Conservation (phyloP, 2,797 vertebrate species). For the Nyctalus aviator region DNA sequence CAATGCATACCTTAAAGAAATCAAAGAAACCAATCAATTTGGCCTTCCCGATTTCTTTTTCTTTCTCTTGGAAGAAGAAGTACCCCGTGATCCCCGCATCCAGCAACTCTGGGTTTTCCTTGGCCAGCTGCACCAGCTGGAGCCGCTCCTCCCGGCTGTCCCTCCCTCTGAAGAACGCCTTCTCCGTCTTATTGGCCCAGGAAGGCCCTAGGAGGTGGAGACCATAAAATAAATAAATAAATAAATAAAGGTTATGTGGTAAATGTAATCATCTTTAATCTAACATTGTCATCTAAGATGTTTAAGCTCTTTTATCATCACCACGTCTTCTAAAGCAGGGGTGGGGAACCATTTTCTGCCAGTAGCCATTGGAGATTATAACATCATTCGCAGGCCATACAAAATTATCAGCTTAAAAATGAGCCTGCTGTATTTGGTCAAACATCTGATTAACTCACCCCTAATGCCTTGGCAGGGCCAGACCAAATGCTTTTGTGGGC, state of each 20-base stretch:
- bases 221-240: conserved; percentile 32
- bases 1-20: conserved; percentile 94
- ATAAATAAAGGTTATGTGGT: not conserved
- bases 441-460: no score
- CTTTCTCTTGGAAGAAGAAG: conserved; percentile 96
- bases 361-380: no score
- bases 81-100: conserved; percentile 97
- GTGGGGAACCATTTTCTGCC: no score
- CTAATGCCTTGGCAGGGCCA: no score
- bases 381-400: no score
- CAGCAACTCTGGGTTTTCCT: conserved; percentile 91
- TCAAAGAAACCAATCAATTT: conserved; percentile 95
- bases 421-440: no score
- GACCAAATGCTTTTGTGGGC: no score
- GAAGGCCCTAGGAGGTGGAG: conserved; percentile 88
- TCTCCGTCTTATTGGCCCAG: conserved; percentile 94
- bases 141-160: conserved; percentile 96
- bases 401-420: no score
- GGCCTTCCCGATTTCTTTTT: conserved; percentile 93
- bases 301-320: conserved; percentile 16
- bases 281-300: not conserved
- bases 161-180: conserved; percentile 94
- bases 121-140: conserved; percentile 91
- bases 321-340: not conserved
- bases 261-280: conserved; percentile 14